These are phyloP conservation scores for Eupsilia transversa DNA, from an alignment of 2,888 invertebrate genomes.

Conservation along the genomic window DNA sequence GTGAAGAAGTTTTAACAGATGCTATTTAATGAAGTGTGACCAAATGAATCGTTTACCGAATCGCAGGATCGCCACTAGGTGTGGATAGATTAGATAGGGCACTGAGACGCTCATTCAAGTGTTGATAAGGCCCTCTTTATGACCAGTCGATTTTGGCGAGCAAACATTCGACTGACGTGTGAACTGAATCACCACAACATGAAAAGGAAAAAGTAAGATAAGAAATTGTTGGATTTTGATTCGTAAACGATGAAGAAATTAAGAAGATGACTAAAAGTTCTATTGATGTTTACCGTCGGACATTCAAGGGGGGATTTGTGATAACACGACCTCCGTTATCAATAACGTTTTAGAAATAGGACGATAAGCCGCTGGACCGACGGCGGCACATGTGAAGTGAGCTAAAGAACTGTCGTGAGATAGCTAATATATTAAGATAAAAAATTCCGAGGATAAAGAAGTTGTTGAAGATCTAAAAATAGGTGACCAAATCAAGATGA, in stretches of 20 bases:
- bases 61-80: conserved; percentile 86
- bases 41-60: conserved; percentile 77
- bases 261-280: conserved; percentile 82
- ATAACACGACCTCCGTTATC: conserved; percentile 83
- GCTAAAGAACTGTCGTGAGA: conserved; percentile 82
- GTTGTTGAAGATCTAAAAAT: conserved; percentile 88
- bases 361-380: conserved; percentile 88
- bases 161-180: conserved; percentile 79
- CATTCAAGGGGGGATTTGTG: conserved; percentile 81
- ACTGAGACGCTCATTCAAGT: conserved; percentile 86
- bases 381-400: conserved; percentile 89
- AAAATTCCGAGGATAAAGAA: conserved; percentile 84
- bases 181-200: conserved; percentile 79
- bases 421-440: conserved; percentile 84
- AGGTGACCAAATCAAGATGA: conserved; percentile 95
- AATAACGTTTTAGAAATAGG: conserved; percentile 81
- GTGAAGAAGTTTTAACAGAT: conserved; percentile 82
- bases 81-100: conserved; percentile 87
- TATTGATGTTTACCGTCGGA: conserved; percentile 83
- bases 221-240: conserved; percentile 61
- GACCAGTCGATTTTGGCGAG: conserved; percentile 83
- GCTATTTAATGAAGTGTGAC: conserved; percentile 79
- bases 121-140: conserved; percentile 86
- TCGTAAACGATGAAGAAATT: conserved; percentile 78
- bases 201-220: conserved; percentile 88